Evolutionary conservation across 2,797 vertebrate genomes (phyloP).

Genomic region (Fundulus diaphanus): DNA sequence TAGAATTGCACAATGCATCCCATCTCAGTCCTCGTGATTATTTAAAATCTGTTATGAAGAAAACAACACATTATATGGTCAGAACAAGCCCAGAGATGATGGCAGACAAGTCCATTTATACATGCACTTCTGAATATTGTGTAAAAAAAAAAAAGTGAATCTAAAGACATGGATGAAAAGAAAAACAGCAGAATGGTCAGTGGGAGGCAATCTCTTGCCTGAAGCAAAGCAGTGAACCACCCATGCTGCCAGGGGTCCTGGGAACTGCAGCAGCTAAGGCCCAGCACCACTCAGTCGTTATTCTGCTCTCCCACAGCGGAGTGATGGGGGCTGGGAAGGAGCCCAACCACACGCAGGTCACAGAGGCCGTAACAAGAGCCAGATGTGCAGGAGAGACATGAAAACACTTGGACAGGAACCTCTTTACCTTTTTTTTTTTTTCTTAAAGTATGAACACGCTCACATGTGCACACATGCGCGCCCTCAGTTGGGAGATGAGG

Average conservation of each 20-base stretch:
- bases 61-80: neutral
- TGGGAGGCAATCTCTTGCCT: constrained; percentile 53
- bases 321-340: constrained; percentile 63
- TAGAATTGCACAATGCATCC: neutral
- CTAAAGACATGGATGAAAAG: constrained; percentile 34
- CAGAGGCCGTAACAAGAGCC: constrained; percentile 77
- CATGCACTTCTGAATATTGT: constrained; percentile 41
- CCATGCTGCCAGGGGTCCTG: constrained; percentile 61
- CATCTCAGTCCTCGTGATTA: neutral
- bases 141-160: constrained; percentile 41
- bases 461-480: constrained; percentile 30
- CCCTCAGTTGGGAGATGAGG: constrained; percentile 11
- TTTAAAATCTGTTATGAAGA: too few species aligned
- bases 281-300: constrained; percentile 63
- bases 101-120: constrained; percentile 23
- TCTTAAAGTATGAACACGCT: constrained; percentile 39
- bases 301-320: constrained; percentile 61
- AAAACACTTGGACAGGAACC: constrained; percentile 60
- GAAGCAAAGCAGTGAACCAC: constrained; percentile 63
- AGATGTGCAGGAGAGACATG: constrained; percentile 78
- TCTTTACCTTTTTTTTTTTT: constrained; percentile 45
- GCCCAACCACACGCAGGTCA: constrained; percentile 74
- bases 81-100: neutral
- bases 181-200: constrained; percentile 45
- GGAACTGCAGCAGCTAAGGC: constrained; percentile 59